phyloP scores from a whole-genome alignment of 92 coral and sea anemone species.

The Porites cylindrica region DNA sequence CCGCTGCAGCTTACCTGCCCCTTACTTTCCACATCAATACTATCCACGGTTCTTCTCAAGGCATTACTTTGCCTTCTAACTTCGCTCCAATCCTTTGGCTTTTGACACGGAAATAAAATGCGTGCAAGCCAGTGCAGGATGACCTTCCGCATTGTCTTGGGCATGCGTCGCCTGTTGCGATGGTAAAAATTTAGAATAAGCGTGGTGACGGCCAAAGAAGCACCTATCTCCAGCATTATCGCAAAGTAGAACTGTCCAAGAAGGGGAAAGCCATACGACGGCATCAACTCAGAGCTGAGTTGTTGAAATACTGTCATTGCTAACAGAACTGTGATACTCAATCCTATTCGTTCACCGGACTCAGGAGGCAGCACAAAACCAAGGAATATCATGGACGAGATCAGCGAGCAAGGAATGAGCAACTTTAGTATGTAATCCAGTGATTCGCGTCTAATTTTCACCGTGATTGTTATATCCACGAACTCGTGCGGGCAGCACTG shows the following conservation, averaged over 20 bases:
- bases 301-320: constrained; percentile 79
- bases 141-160: constrained; percentile 62
- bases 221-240: constrained; percentile 66
- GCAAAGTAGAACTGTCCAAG: constrained; percentile 77
- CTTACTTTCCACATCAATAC: constrained; percentile 4
- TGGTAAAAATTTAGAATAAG: constrained; percentile 66
- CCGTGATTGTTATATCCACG: constrained; percentile 52
- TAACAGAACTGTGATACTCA: constrained; percentile 68
- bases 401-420: constrained; percentile 70
- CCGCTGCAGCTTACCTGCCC: background rate
- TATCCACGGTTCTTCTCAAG: background rate
- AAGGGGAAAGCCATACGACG: constrained; percentile 68
- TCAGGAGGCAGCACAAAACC: constrained; percentile 75
- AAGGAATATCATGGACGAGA: constrained; percentile 75
- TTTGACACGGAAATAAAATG: constrained; percentile 75
- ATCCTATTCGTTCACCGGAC: constrained; percentile 71
- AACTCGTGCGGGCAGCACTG: constrained; percentile 62
- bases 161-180: constrained; percentile 73
- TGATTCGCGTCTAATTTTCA: constrained; percentile 61
- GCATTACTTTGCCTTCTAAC: background rate
- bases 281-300: constrained; percentile 71
- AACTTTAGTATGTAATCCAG: constrained; percentile 67
- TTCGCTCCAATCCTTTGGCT: constrained; percentile 52
- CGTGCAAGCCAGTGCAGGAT: constrained; percentile 64
- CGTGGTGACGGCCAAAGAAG: constrained; percentile 63